Percentiles rank a stretch among this genome's conserved stretches.
phyloP scores from a whole-genome alignment of 2,797 vertebrate genomes.

The Eremophila alpestris region DNA sequence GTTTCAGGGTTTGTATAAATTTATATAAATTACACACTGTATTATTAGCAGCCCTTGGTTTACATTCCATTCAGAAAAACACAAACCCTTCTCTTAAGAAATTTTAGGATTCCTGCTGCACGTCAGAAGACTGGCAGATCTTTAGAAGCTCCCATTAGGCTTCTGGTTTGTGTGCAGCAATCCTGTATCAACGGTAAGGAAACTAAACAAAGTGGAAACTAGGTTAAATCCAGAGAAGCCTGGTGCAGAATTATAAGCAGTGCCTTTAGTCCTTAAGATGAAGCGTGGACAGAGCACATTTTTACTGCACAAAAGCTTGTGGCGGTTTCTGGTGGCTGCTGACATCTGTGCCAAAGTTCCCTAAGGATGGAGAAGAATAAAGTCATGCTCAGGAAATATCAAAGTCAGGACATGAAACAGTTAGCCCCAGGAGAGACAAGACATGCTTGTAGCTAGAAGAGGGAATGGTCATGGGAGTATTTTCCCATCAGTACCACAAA shows the following conservation, averaged over 20 bases:
- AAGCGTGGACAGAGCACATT: neutral
- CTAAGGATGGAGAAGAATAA: neutral
- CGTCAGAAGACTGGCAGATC: neutral
- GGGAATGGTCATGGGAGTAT: neutral
- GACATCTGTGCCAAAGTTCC: conserved; percentile 6
- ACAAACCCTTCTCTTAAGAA: neutral
- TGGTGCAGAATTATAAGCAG: conserved; percentile 53
- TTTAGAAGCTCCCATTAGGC: neutral
- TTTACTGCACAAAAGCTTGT: conserved; percentile 32
- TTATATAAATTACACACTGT: neutral
- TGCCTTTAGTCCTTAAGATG: conserved; percentile 22
- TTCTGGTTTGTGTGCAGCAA: neutral
- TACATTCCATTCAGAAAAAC: neutral
- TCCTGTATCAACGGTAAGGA: neutral
- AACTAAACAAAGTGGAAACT: conserved; percentile 27
- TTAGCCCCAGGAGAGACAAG: neutral
- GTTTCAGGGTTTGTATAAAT: neutral
- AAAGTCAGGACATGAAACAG: neutral
- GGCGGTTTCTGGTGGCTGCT: neutral
- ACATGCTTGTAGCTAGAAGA: neutral
- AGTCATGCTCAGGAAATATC: neutral
- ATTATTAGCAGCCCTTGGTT: neutral
- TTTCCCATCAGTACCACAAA: neutral
- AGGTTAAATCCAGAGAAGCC: conserved; percentile 29
- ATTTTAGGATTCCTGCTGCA: neutral